Evolutionary conservation across 30 jellyfish, hydroid and myxozoan species (phyloP), one percentile per base, ranked within the genome.

Genomic region (Catostylus mosaicus): DNA sequence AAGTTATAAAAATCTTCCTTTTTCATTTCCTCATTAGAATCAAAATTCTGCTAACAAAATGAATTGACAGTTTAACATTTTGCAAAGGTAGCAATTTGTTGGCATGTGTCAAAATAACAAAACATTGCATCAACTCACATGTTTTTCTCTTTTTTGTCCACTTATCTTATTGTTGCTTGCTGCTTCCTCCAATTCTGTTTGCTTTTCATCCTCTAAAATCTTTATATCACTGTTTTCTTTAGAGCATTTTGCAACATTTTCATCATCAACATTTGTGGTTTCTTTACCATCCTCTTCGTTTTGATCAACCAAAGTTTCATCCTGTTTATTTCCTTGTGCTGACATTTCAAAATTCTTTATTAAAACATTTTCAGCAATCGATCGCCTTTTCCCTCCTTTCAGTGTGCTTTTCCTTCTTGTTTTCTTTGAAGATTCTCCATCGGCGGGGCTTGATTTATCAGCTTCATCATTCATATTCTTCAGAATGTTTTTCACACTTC

Each of bases 401-500:
- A 52, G 24, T 23, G 23, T 66, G 63, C 83, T 65, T 66, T 33
- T 62, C 24, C 89, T 78, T 47, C 74, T 46, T 47, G 8, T n/a
- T 52, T 66, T 80, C 46, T 36, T 67, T 31, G 52, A 29, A 36
- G 64, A 34, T 18, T 62, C 22, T 31, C 14, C 50, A 26, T 34
- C 47, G 22, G 24, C 37, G 14, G 35, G 46, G 12, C 38, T 56
- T 45, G 50, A 46, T n/a, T n/a, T 18, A 0, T 35, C 27, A 30
- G 40, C 43, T n/a, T 65, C 90, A 46, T 66, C 75, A 20, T 52
- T 30, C 45, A 78, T 29, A 24, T 22, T 27, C 23, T 80, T 80
- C 3, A 80, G 65, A 67, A 80, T 80, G 30, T 65, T 77, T 19
- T 51, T 48, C 11, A 80, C 77, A 69, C 90, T 80, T 34, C 75